These are phyloP conservation scores for Poecilia gillii DNA, from an alignment of 2,797 vertebrate genomes.

Conservation along the genomic window DNA sequence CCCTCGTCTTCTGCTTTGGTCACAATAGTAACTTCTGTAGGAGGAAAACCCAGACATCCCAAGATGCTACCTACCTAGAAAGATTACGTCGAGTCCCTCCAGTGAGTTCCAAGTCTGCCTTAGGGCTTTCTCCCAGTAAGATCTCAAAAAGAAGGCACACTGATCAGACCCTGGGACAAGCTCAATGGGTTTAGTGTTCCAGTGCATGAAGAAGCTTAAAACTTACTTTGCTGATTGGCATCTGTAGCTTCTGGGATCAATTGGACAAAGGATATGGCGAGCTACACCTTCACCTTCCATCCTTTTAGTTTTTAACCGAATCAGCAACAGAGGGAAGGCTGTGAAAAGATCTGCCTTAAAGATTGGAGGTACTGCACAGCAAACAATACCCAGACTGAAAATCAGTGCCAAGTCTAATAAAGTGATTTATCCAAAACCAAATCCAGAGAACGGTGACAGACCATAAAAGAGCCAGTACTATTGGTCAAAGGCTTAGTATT, in stretches of 20 bases:
- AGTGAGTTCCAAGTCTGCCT: background rate
- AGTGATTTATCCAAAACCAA: background rate
- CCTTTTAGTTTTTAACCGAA: background rate
- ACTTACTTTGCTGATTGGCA: background rate
- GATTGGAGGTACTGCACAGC: background rate
- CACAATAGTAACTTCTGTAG: background rate
- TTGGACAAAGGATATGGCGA: background rate
- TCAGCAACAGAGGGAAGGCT: background rate
- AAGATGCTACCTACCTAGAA: background rate
- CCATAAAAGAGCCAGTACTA: background rate
- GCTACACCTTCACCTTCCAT: background rate
- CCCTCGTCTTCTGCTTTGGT: background rate
- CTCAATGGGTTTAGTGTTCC: background rate
- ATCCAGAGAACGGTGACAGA: background rate
- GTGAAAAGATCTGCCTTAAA: background rate
- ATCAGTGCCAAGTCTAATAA: background rate
- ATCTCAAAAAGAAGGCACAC: background rate
- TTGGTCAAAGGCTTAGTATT: background rate
- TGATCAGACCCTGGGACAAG: background rate
- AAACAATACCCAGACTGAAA: background rate
- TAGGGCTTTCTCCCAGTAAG: background rate
- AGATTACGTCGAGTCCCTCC: background rate
- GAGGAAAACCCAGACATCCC: background rate
- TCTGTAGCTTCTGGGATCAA: background rate
- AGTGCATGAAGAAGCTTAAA: background rate